Percentiles rank a stretch among this genome's conserved stretches.
phyloP scores from a whole-genome alignment of 64 coral and sea anemone species.

The Actinia tenebrosa region DNA sequence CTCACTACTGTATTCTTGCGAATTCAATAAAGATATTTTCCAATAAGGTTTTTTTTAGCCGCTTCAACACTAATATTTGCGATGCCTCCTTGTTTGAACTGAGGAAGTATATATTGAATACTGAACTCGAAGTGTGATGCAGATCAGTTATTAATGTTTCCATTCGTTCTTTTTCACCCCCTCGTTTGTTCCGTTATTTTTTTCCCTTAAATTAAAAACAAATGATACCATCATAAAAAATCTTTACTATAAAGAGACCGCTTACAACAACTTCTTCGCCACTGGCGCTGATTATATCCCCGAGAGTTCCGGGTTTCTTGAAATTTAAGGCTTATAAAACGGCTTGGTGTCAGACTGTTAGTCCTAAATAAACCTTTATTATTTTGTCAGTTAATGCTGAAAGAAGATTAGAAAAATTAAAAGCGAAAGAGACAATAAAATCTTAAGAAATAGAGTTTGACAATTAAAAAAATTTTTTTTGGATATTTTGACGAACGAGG shows the following conservation, averaged over 20 bases:
- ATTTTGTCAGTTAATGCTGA: background rate
- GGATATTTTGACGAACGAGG: background rate
- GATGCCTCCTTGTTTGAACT: background rate
- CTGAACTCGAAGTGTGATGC: background rate
- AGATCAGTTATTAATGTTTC: background rate
- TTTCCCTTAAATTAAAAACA: background rate
- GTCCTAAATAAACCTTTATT: background rate
- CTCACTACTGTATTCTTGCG: background rate
- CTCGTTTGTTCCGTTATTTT: background rate
- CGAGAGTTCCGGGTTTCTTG: background rate
- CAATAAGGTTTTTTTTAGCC: background rate
- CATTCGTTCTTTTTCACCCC: background rate
- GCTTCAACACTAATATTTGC: background rate
- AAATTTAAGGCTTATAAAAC: background rate
- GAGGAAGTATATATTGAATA: no score
- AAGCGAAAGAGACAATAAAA: background rate
- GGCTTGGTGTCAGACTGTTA: background rate
- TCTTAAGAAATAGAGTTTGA: background rate
- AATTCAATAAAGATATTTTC: background rate
- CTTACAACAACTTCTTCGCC: background rate
- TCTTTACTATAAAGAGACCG: background rate
- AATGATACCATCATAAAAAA: background rate
- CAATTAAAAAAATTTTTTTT: background rate
- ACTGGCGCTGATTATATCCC: background rate
- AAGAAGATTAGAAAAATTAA: background rate